These are phyloP conservation scores for Dicerorhinus sumatrensis DNA, from an alignment of 2,113 vertebrate species.

Conservation along the genomic window DNA sequence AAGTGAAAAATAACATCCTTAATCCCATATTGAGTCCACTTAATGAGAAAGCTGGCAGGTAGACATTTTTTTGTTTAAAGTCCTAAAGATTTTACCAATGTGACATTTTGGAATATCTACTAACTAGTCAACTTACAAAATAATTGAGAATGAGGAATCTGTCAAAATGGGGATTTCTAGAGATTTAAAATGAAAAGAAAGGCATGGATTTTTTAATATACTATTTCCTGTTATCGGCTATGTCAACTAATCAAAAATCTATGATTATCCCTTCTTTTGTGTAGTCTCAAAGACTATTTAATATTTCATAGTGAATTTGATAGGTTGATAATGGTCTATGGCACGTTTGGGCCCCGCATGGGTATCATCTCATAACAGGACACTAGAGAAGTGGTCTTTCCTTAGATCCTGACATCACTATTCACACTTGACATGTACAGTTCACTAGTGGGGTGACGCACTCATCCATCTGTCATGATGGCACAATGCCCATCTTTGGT, in stretches of 20 bases:
- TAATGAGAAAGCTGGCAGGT: conserved; percentile 41
- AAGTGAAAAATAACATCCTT: conserved; percentile 58
- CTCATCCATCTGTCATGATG: neutral
- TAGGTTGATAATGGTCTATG: neutral
- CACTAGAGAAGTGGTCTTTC: neutral
- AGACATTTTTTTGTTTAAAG: neutral
- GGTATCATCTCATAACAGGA: neutral
- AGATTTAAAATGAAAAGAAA: conserved; percentile 29
- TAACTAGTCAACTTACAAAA: conserved; percentile 8
- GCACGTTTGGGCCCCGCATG: neutral
- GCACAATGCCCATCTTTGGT: neutral
- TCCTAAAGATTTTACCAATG: neutral
- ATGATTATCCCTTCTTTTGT: neutral
- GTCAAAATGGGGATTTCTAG: neutral
- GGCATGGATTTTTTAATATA: neutral
- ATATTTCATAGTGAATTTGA: conserved; percentile 19
- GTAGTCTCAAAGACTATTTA: neutral
- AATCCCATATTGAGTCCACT: conserved; percentile 29
- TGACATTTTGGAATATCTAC: neutral
- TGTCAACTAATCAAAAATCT: neutral
- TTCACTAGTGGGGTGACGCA: neutral
- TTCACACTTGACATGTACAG: neutral
- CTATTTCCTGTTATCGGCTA: neutral
- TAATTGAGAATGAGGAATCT: conserved; percentile 9
- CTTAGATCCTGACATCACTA: neutral